Base-by-base conservation (phyloP, 2,888 invertebrate species). In the Calliphora vomitoria region DNA sequence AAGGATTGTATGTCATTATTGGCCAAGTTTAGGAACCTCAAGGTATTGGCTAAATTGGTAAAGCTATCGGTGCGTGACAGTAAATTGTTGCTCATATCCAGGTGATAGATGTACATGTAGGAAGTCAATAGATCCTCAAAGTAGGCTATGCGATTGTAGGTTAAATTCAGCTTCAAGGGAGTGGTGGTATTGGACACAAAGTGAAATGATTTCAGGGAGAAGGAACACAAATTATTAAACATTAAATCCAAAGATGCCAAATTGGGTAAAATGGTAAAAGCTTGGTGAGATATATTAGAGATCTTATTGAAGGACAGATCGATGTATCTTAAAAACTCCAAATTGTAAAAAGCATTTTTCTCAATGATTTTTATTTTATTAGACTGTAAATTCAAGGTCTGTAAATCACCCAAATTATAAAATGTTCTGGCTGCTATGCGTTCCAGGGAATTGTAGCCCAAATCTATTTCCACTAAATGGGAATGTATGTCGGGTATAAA, bases 301-400 rank as follows among this genome's bases (percentile, higher is more conserved):
- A 98, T 95, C 90, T 96, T 95, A 94, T 98, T 98, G 91, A 97
- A 96, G 76, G 97, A 96, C 90, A 98, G 94, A 93, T 98, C 97
- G 90, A 98, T 94, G 91, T 97, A 97, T 90, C 96, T 95, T 90
- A 98, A 95, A 93, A 96, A 96, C 50, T 96, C 96, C 92, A 98
- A 95, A 93, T 97, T 96, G 90, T 95, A 95, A 92, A 98, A 98
- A 88, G 97, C 96, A 91, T 96, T 95, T 89, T 95, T 95, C 90
- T 96, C 95, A 88, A 98, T 94, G 90, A 95, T 94, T 91, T 95
- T 95, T 91, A 98, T 96, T 92, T 96, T 95, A 93, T 98, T 98
- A 78, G 96, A 96, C 88, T 96, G 96, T 90, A 98, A 94, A 92
- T 97, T 96, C 88, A 98, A 94, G 79, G 96, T 97, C 93, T 97